Conservation (phyloP, 2,888 invertebrate species). For the Sabatieria punctata region DNA sequence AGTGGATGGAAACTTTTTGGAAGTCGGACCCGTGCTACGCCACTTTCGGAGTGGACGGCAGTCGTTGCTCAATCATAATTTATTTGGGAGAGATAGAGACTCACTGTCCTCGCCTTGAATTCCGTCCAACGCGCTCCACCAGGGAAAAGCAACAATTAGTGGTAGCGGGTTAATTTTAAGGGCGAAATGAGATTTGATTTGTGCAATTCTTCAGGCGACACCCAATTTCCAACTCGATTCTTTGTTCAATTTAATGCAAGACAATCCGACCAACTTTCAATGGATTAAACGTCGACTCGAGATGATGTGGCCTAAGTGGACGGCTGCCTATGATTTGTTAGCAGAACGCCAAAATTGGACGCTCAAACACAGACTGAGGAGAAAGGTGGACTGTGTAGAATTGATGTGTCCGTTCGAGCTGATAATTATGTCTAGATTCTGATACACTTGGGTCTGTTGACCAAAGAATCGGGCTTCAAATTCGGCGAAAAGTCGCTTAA, state of each 20-base stretch:
- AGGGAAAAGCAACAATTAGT: no score
- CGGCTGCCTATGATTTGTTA: constrained; percentile 21
- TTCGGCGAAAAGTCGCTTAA: constrained; percentile 34
- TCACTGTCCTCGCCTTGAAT: constrained; percentile 31
- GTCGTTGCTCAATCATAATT: constrained; percentile 34
- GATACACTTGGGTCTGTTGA: constrained; percentile 35
- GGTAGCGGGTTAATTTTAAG: no score
- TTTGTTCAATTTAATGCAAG: constrained; percentile 29
- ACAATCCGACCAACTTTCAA: constrained; percentile 32
- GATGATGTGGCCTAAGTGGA: constrained; percentile 33
- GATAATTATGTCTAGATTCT: constrained; percentile 25
- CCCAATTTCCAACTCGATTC: constrained; percentile 22
- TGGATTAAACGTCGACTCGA: constrained; percentile 34
- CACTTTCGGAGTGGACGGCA: constrained; percentile 35
- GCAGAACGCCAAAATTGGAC: constrained; percentile 19
- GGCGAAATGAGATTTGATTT: no score
- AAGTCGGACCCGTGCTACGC: constrained; percentile 35
- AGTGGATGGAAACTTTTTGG: constrained; percentile 36
- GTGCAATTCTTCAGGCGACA: constrained; percentile 7
- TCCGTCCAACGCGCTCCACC: not conserved
- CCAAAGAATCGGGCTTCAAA: constrained; percentile 34
- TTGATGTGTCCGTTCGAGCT: not conserved
- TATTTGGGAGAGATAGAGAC: constrained; percentile 35
- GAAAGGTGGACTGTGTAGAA: constrained; percentile 19
- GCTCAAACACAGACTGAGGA: constrained; percentile 20